Evolutionary conservation across 2,797 vertebrate genomes (phyloP).

Genomic region (Trachurus trachurus): DNA sequence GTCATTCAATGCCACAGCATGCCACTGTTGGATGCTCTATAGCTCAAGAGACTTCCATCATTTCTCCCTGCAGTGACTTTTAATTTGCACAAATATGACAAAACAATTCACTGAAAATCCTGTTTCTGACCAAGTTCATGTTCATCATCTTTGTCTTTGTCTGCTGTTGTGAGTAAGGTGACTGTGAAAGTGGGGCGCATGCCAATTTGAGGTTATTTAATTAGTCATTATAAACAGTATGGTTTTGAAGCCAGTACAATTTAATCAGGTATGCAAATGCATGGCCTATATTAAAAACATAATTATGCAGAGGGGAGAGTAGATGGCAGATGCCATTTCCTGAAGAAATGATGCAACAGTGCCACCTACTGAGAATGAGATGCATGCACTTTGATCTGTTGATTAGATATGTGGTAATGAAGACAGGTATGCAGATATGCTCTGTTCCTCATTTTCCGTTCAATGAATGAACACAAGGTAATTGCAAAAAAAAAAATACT

Average conservation of each 20-base stretch:
- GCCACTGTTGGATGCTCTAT: neutral
- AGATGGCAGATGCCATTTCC: neutral
- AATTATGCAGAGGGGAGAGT: slow-evolving; percentile 56
- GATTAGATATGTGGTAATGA: neutral
- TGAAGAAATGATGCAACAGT: slow-evolving; percentile 64
- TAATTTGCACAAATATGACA: slow-evolving; percentile 22
- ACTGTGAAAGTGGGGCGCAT: slow-evolving; percentile 47
- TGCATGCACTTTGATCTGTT: slow-evolving; percentile 27
- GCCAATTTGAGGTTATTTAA: slow-evolving; percentile 66
- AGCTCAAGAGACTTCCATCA: neutral
- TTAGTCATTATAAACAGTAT: slow-evolving; percentile 63
- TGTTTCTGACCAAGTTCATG: slow-evolving; percentile 14
- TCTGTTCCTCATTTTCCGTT: neutral
- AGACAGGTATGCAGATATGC: neutral
- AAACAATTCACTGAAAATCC: slow-evolving; percentile 31
- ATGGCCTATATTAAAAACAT: slow-evolving; percentile 74
- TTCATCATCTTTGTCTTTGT: slow-evolving; percentile 28
- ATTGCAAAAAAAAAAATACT: neutral
- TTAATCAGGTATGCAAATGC: slow-evolving; percentile 78
- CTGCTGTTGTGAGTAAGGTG: slow-evolving; percentile 42
- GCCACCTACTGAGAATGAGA: slow-evolving; percentile 73
- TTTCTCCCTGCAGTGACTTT: slow-evolving; percentile 12
- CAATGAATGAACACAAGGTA: neutral
- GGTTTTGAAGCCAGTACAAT: slow-evolving; percentile 65
- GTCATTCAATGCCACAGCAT: slow-evolving; percentile 43